Evolutionary conservation across 2,113 vertebrate genomes (phyloP).

Genomic region (Pseudorectes ferrugineus): DNA sequence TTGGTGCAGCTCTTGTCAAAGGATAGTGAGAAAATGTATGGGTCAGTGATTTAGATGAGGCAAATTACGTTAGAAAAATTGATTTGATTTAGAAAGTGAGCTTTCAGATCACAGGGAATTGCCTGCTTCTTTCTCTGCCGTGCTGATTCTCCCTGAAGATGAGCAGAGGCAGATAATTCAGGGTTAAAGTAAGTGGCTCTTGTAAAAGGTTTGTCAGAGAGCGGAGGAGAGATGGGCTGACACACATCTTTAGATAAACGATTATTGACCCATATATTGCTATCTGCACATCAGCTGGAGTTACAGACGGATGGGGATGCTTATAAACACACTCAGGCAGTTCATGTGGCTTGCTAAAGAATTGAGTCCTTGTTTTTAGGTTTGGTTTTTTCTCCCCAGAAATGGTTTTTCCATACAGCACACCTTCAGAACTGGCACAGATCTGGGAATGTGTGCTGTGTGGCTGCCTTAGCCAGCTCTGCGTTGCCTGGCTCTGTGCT

Average conservation of each 20-base stretch:
- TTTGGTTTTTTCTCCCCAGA: background rate
- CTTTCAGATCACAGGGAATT: slow-evolving; percentile 26
- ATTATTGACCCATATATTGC: background rate
- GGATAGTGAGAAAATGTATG: slow-evolving; percentile 34
- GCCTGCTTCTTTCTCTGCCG: background rate
- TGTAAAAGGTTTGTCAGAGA: slow-evolving; percentile 1
- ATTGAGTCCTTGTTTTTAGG: background rate
- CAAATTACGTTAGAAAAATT: slow-evolving; percentile 54
- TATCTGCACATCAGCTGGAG: background rate
- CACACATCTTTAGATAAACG: background rate
- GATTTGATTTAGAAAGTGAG: slow-evolving; percentile 56
- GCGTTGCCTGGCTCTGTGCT: background rate
- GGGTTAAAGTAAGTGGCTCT: slow-evolving; percentile 47
- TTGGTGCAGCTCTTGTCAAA: slow-evolving; percentile 53
- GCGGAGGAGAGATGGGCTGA: background rate
- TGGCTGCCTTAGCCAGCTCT: background rate
- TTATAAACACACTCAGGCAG: background rate
- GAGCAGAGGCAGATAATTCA: slow-evolving; percentile 19
- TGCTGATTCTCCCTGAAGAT: background rate
- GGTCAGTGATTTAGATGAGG: slow-evolving; percentile 49
- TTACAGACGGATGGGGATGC: rapidly evolving
- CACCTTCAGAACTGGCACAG: background rate
- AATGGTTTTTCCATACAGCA: background rate
- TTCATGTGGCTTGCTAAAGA: background rate
- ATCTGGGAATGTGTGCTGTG: background rate